phyloP scores from a whole-genome alignment of 2,113 vertebrate species.

The Parotia lawesii region DNA sequence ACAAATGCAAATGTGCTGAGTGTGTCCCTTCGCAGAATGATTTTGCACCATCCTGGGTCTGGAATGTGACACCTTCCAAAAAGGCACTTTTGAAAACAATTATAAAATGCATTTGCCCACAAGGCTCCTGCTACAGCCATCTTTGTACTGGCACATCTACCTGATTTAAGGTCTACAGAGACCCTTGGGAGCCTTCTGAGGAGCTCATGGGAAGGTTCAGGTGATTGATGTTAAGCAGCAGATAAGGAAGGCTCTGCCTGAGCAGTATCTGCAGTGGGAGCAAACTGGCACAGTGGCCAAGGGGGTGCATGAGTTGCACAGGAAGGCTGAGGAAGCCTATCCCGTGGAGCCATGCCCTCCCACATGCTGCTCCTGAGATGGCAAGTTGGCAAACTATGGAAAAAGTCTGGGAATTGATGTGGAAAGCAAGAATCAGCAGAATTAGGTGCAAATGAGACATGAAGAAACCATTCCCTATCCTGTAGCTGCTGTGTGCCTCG shows the following conservation, averaged over 20 bases:
- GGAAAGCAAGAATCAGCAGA: not conserved
- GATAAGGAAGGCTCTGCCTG: not conserved
- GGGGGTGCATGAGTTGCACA: not conserved
- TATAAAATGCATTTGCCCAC: not conserved
- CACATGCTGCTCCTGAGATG: not conserved
- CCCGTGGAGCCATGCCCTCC: not conserved
- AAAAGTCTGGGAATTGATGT: not conserved
- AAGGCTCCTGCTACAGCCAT: not conserved
- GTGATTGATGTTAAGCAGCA: not conserved
- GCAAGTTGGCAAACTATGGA: not conserved
- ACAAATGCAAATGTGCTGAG: not conserved
- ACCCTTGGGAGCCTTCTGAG: not conserved
- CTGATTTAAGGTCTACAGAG: not conserved
- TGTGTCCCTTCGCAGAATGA: not conserved
- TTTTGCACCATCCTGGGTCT: not conserved
- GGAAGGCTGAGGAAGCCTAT: not conserved
- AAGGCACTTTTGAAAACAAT: not conserved
- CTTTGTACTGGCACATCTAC: not conserved
- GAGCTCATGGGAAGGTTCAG: not conserved
- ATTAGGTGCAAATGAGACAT: not conserved
- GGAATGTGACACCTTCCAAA: not conserved
- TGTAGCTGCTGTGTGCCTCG: not conserved
- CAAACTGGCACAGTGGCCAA: not conserved
- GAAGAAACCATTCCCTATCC: not conserved
- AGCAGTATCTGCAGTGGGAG: not conserved